These are phyloP conservation scores for Pseudomyrmex flavicornis DNA, from an alignment of 1,140 invertebrate genomes.

Conservation along the genomic window DNA sequence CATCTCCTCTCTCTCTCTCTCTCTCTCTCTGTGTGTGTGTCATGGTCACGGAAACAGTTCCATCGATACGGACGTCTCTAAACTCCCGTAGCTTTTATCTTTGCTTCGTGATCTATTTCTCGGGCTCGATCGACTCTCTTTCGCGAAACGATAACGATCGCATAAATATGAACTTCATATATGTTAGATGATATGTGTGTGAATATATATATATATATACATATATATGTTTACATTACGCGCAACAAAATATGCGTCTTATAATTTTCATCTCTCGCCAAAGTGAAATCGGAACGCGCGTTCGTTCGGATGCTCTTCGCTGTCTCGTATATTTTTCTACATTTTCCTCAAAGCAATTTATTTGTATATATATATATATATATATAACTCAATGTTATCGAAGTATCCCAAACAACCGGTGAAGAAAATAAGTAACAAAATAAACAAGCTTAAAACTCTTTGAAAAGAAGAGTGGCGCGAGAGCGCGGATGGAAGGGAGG, in stretches of 20 bases:
- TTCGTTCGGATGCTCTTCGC: conserved; percentile 3
- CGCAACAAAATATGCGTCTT: neutral
- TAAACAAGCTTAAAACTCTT: too few species aligned
- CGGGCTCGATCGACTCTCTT: conserved; percentile 22
- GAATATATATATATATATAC: neutral
- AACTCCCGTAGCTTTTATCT: neutral
- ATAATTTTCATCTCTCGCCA: neutral
- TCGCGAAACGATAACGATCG: conserved; percentile 27
- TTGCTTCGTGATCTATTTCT: conserved; percentile 17
- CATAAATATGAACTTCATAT: neutral
- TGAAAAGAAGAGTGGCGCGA: neutral
- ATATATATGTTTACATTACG: too few species aligned
- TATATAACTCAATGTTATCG: neutral
- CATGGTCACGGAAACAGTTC: conserved; percentile 7
- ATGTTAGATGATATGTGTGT: neutral
- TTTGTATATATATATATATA: neutral
- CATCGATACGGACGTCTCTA: conserved; percentile 31
- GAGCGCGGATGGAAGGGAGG: neutral
- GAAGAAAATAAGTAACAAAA: neutral
- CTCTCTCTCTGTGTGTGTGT: neutral
- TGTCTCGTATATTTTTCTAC: too few species aligned
- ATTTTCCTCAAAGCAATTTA: neutral
- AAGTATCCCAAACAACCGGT: neutral
- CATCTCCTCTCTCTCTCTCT: conserved; percentile 4
- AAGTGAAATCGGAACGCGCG: neutral